Evolutionary conservation across 2,113 vertebrate genomes (phyloP).

Genomic region (Tachysurus vachellii): DNA sequence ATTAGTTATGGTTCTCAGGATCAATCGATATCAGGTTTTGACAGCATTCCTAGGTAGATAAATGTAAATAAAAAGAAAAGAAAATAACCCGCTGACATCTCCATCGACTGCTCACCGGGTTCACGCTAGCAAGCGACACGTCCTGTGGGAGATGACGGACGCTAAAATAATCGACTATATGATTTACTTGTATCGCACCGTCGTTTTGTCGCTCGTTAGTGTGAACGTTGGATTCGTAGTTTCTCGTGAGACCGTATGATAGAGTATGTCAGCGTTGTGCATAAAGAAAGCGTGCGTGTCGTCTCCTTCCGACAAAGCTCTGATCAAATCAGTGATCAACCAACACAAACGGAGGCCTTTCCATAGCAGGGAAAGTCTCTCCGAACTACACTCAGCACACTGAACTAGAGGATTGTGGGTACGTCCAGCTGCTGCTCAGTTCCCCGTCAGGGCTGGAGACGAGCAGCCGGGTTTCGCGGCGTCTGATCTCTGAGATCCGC

Average conservation of each 20-base stretch:
- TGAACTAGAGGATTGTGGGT: slow-evolving; percentile 43
- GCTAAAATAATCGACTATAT: too few species aligned
- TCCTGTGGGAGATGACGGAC: neutral
- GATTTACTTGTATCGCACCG: neutral
- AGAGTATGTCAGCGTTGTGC: slow-evolving; percentile 4
- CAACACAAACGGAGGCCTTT: slow-evolving; percentile 27
- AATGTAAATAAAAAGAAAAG: neutral
- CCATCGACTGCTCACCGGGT: neutral
- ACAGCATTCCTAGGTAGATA: neutral
- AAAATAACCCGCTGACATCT: neutral
- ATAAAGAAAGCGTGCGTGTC: neutral
- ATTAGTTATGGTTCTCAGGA: neutral
- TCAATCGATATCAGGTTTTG: neutral
- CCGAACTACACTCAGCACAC: slow-evolving; percentile 57
- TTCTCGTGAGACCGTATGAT: neutral
- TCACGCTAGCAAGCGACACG: neutral
- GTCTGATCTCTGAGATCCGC: slow-evolving; percentile 48
- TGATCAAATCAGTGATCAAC: slow-evolving; percentile 52
- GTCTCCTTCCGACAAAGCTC: slow-evolving; percentile 43
- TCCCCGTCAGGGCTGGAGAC: neutral
- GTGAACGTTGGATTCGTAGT: neutral
- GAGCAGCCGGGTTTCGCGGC: slow-evolving; percentile 49
- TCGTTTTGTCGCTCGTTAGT: neutral
- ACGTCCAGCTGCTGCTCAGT: slow-evolving; percentile 15
- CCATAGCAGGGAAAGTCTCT: slow-evolving; percentile 39